Percentiles rank a stretch among this genome's conserved stretches.
These are phyloP conservation scores for Nemopilema nomurai DNA, from an alignment of 30 jellyfish, hydroid and myxozoan species.

Conservation along the genomic window DNA sequence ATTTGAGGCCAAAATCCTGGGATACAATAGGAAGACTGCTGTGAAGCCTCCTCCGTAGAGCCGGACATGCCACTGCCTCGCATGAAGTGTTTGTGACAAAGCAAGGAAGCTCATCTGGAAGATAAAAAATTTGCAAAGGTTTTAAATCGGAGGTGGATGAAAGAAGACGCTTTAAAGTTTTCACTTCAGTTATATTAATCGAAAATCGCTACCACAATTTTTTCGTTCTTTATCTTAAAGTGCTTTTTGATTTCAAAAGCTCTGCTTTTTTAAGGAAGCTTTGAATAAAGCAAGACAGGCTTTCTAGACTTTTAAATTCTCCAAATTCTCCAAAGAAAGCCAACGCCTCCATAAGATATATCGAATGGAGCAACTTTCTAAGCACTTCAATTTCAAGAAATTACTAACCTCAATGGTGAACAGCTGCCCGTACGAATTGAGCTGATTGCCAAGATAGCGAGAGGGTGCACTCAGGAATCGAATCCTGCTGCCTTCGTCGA, in stretches of 20 bases:
- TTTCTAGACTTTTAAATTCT: too few species aligned
- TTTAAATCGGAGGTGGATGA: not conserved
- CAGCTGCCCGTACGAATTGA: conserved; percentile 80
- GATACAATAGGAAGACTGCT: conserved; percentile 64
- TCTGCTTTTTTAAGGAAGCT: too few species aligned
- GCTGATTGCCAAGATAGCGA: conserved; percentile 82
- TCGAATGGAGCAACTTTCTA: too few species aligned
- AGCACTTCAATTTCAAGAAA: not conserved
- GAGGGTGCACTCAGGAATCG: conserved; percentile 86
- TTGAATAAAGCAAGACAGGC: too few species aligned
- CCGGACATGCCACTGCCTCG: conserved; percentile 80
- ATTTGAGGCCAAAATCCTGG: conserved; percentile 13
- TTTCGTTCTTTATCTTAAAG: too few species aligned
- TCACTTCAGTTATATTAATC: too few species aligned
- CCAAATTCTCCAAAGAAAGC: too few species aligned
- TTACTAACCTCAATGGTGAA: conserved; percentile 64
- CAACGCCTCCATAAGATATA: too few species aligned
- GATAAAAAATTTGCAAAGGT: too few species aligned
- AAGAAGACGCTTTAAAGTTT: too few species aligned
- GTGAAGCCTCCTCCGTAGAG: conserved; percentile 79
- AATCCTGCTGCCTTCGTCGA: conserved; percentile 55
- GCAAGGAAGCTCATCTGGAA: conserved; percentile 40
- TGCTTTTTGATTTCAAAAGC: too few species aligned
- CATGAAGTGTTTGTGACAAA: not conserved
- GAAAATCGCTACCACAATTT: too few species aligned